Evolutionary conservation across 2,888 invertebrate genomes (phyloP).

Genomic region (Calliphora vomitoria): DNA sequence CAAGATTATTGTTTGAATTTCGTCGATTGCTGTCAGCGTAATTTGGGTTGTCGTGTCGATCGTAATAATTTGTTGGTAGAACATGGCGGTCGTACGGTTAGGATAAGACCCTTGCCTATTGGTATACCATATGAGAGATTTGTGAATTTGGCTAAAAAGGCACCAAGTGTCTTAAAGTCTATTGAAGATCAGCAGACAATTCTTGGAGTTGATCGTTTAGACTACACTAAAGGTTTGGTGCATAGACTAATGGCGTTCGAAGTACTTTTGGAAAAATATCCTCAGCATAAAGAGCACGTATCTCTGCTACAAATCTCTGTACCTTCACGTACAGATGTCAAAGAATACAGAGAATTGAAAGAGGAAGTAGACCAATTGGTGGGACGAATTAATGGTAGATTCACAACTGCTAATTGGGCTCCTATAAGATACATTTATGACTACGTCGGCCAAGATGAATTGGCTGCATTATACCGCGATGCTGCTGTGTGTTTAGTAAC

Average conservation of each 20-base stretch:
- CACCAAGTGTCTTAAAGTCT: slow-evolving; percentile 88
- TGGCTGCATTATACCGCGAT: slow-evolving; percentile 94
- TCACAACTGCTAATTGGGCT: slow-evolving; percentile 96
- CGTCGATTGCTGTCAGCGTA: slow-evolving; percentile 95
- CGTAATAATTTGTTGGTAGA: slow-evolving; percentile 94
- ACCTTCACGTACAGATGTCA: slow-evolving; percentile 95
- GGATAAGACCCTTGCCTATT: slow-evolving; percentile 93
- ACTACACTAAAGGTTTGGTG: slow-evolving; percentile 95
- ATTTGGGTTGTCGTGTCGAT: slow-evolving; percentile 94
- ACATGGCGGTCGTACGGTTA: slow-evolving; percentile 93
- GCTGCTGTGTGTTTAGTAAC: slow-evolving; percentile 95
- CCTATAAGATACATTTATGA: slow-evolving; percentile 95
- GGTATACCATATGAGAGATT: slow-evolving; percentile 95
- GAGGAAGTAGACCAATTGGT: slow-evolving; percentile 96
- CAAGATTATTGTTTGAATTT: slow-evolving; percentile 96
- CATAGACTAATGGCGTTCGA: slow-evolving; percentile 94
- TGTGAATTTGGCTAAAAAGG: slow-evolving; percentile 90
- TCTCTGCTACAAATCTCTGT: slow-evolving; percentile 93
- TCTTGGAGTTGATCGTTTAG: slow-evolving; percentile 94
- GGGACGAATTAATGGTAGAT: slow-evolving; percentile 93
- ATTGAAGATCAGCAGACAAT: slow-evolving; percentile 91
- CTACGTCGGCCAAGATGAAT: slow-evolving; percentile 93
- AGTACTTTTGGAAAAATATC: slow-evolving; percentile 91
- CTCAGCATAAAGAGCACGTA: slow-evolving; percentile 93
- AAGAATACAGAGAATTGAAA: slow-evolving; percentile 95